A percentile compares a stretch with the other conserved stretches of the same genome.
Conservation (phyloP, 2,113 vertebrate genomes). For the Mormoops blainvillei region DNA sequence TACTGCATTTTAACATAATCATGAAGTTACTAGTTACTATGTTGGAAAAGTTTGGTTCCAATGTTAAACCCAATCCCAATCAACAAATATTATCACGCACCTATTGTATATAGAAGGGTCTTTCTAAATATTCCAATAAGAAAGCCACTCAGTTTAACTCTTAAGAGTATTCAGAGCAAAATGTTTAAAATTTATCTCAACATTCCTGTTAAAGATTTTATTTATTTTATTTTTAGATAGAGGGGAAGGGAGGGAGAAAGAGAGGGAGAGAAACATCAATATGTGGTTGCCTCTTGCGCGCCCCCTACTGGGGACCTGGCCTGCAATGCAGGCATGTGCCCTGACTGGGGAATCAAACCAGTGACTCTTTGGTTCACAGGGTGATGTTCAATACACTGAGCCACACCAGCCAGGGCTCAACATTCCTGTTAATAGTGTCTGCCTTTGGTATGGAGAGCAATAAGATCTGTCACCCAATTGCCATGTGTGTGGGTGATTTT, state of each 20-base stretch:
- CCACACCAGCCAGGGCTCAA: no score
- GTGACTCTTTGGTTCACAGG: no score
- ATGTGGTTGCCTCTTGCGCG: no score
- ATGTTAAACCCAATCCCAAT: not conserved
- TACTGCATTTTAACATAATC: not conserved
- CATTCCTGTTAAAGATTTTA: no score
- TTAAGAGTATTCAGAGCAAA: not conserved
- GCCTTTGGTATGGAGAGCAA: not conserved
- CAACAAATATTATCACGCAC: not conserved
- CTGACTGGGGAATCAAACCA: no score
- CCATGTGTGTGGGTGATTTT: not conserved
- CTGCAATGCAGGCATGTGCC: no score
- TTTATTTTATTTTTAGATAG: no score
- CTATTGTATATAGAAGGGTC: not conserved
- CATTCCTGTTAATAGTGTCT: not conserved
- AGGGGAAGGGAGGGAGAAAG: no score
- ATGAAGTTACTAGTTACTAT: not conserved
- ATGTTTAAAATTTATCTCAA: not conserved
- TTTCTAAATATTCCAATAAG: not conserved
- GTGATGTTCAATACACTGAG: no score
- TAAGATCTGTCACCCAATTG: not conserved
- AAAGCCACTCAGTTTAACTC: not conserved
- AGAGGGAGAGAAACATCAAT: no score
- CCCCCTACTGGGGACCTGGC: no score
- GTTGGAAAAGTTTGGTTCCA: not conserved